Percentiles rank a stretch among this genome's conserved stretches.
These are phyloP conservation scores for Seladonia tumulorum DNA, from an alignment of 2,888 invertebrate species.

Conservation along the genomic window DNA sequence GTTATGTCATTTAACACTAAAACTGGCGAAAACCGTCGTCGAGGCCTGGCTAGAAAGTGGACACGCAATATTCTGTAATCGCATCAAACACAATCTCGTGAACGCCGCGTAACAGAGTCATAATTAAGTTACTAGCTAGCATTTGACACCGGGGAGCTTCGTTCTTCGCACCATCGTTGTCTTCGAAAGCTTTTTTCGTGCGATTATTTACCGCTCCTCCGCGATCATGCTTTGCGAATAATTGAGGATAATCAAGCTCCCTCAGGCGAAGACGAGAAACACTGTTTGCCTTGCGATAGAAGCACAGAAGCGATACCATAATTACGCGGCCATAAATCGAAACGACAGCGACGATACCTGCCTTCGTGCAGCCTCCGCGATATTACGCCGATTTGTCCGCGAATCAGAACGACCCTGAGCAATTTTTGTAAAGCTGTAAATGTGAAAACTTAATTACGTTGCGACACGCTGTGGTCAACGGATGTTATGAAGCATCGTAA, in stretches of 20 bases:
- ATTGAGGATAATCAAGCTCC: slow-evolving; percentile 37
- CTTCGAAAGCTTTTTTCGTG: not conserved
- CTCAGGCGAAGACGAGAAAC: not conserved
- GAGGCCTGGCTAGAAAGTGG: slow-evolving; percentile 12
- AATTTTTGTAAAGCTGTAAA: slow-evolving; percentile 10
- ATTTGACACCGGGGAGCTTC: not conserved
- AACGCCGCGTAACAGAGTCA: slow-evolving; percentile 17
- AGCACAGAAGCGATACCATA: slow-evolving; percentile 4
- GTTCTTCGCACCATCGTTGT: not conserved
- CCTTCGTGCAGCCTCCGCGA: not conserved
- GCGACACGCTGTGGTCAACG: not conserved
- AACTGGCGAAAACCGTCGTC: not conserved
- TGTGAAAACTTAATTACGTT: slow-evolving; percentile 2
- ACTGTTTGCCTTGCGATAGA: not conserved
- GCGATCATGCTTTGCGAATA: not conserved
- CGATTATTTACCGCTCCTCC: slow-evolving; percentile 24
- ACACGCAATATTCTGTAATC: slow-evolving; percentile 32
- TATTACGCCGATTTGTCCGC: slow-evolving; percentile 6
- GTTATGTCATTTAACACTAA: slow-evolving; percentile 10
- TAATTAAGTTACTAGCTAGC: slow-evolving; percentile 29
- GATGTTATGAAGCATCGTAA: not conserved
- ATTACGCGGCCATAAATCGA: slow-evolving; percentile 38
- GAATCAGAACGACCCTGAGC: slow-evolving; percentile 26
- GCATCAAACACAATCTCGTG: not conserved
- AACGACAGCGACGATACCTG: not conserved